Conservation (phyloP, 2,797 vertebrate species). For the Molossus molossus region DNA sequence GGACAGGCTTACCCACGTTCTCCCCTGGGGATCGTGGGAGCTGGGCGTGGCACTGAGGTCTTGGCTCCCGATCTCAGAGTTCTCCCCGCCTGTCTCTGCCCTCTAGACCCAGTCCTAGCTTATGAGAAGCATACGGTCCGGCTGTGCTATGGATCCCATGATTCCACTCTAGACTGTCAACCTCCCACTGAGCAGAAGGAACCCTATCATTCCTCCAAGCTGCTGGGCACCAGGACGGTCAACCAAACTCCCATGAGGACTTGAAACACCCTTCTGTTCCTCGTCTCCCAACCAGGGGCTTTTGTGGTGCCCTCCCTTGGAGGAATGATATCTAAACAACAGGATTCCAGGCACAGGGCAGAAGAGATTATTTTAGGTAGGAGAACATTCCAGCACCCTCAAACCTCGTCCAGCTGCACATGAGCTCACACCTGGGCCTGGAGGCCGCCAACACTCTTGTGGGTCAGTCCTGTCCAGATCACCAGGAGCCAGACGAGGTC, state of each 20-base stretch:
- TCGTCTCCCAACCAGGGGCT: neutral
- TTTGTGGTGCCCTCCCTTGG: neutral
- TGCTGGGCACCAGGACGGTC: neutral
- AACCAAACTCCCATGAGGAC: neutral
- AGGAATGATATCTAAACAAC: neutral
- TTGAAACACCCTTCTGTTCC: neutral
- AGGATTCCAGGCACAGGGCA: neutral
- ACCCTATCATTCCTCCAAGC: neutral
- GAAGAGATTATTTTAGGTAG: neutral
- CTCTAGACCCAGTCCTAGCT: neutral
- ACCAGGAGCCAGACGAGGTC: constrained; percentile 69
- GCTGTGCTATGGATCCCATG: neutral
- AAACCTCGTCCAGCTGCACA: neutral
- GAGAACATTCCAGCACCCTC: neutral
- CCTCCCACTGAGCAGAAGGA: neutral
- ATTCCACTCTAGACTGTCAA: neutral
- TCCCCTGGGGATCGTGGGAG: neutral
- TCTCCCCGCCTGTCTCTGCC: neutral
- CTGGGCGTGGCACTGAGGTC: neutral
- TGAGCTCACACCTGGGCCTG: neutral
- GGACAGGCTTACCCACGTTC: neutral
- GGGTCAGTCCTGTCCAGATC: constrained; percentile 78
- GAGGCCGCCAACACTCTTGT: neutral
- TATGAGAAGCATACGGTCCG: neutral
- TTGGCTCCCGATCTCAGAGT: neutral